Evolutionary conservation across 1,140 invertebrate genomes (phyloP), one percentile per base, ranked within the genome.

Genomic region (Meloidogyne floridensis): DNA sequence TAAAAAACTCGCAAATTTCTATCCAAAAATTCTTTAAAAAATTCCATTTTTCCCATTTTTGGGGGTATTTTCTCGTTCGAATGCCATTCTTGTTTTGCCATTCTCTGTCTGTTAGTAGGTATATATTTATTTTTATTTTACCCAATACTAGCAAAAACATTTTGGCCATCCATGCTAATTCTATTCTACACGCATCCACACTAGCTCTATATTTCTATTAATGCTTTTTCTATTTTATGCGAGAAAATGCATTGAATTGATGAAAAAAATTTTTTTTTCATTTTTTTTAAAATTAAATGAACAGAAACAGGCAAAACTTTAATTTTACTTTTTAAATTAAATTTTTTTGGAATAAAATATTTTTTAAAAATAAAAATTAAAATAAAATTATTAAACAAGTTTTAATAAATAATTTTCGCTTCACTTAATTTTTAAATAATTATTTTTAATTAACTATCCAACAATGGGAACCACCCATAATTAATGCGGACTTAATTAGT

Each of bases 101-200:
- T 2, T 65, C 15, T 65, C 59, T 65, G n/a, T 65, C n/a, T 65
- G n/a, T 65, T 65, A 65, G 59, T n/a, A 15, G n/a, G n/a, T 65
- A 65, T 65, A 65, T 65, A 15, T 59, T n/a, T 65, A 65, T n/a
- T 65, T 65, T 65, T 65, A 65, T 65, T 65, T 65, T 65, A 65
- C 59, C 59, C 59, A 65, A 47, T 47, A 47, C 47, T 65, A 32
- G 32, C 32, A 32, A 65, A 65, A 65, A 65, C 59, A 65, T 65
- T 65, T 65, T 65, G 59, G 59, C 59, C 59, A 65, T 65, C 59
- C 59, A 65, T 65, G 59, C 59, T 65, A 65, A 65, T 65, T 65
- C 59, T 65, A 65, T 65, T 65, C 59, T n/a, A 65, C 59, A 65
- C 59, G 59, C 59, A n/a, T n/a, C 15, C 59, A 65, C 59, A 65